Evolutionary conservation across 2,113 vertebrate genomes (phyloP).

Genomic region (Gymnobelideus leadbeateri): DNA sequence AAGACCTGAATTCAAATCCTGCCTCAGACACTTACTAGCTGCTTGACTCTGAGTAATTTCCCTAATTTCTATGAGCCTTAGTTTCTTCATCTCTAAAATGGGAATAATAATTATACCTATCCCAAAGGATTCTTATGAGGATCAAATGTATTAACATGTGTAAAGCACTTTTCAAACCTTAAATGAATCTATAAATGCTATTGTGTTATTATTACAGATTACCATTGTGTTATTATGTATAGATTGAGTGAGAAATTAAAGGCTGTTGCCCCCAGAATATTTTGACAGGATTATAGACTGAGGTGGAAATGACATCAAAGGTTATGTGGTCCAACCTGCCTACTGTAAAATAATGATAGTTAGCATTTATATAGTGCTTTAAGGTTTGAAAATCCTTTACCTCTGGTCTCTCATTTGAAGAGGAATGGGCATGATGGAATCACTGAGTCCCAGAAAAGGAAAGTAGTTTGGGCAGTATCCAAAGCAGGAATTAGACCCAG

Average conservation of each 20-base stretch:
- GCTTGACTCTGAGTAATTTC: neutral
- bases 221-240: neutral
- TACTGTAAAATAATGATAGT: neutral
- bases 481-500: neutral
- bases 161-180: neutral
- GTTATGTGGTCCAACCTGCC: neutral
- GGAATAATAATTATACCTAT: neutral
- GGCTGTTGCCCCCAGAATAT: neutral
- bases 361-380: neutral
- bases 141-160: neutral
- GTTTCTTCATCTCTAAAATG: neutral
- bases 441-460: neutral
- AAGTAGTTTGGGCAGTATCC: neutral
- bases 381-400: neutral
- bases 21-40: neutral
- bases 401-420: neutral
- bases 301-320: neutral
- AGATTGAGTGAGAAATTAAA: neutral
- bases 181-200: neutral
- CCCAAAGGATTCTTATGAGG: neutral
- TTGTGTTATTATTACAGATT: neutral
- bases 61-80: neutral
- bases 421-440: neutral
- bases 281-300: neutral
- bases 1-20: neutral